phyloP scores from a whole-genome alignment of 2,113 vertebrate genomes.

The Chinchilla lanigera region DNA sequence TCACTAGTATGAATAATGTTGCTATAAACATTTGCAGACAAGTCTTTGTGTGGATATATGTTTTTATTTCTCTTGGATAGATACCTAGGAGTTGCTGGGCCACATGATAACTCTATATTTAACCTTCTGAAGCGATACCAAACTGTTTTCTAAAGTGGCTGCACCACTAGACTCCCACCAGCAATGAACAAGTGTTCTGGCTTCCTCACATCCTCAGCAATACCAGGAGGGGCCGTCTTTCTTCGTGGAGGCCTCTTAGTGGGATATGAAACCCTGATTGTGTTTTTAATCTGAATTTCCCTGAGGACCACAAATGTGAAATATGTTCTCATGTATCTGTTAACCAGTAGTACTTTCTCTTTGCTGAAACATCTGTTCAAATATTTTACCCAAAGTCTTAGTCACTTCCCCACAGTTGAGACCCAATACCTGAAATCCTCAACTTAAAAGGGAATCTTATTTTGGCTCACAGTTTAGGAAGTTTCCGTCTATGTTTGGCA shows the following conservation, averaged over 20 bases:
- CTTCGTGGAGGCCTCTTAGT: neutral
- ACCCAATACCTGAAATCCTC: neutral
- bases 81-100: neutral
- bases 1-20: neutral
- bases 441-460: neutral
- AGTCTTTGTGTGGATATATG: neutral
- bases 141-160: neutral
- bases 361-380: slow-evolving; percentile 21
- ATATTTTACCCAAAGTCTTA: neutral
- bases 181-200: neutral
- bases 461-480: neutral
- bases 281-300: neutral
- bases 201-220: neutral
- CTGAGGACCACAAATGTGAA: neutral
- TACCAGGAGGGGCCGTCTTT: neutral
- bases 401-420: neutral
- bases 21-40: neutral
- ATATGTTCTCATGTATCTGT: neutral
- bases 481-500: neutral
- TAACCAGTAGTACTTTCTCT: neutral
- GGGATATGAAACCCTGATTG: neutral
- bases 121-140: neutral
- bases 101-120: neutral
- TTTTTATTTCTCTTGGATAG: neutral
- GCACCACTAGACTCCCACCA: neutral